A percentile compares a stretch with the other conserved stretches of the same genome.
Evolutionary conservation across 2,797 vertebrate species (phyloP).

Genomic region (Pipistrellus kuhlii): DNA sequence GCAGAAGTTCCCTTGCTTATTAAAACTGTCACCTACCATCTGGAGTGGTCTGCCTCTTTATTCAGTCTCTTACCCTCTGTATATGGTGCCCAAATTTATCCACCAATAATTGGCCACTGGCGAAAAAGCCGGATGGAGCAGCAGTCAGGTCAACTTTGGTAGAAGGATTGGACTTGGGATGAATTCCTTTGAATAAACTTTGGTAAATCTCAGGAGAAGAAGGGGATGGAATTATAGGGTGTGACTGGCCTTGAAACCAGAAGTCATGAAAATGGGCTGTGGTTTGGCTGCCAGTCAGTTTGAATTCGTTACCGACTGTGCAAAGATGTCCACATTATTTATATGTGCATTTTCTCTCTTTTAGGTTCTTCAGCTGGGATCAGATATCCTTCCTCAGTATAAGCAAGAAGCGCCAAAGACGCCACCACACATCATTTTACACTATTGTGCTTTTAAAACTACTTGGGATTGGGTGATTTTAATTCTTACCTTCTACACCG

Average conservation of each 20-base stretch:
- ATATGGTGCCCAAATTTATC: not conserved
- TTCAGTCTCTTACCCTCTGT: not conserved
- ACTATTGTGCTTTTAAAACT: conserved; percentile 99
- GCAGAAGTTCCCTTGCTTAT: not conserved
- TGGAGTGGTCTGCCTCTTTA: not conserved
- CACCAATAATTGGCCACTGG: not conserved
- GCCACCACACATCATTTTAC: conserved; percentile 97
- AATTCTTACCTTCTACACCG: conserved; percentile 98
- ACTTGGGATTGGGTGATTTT: conserved; percentile 99
- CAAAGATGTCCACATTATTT: conserved; percentile 2
- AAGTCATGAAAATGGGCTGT: not conserved
- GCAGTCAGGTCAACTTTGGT: not conserved
- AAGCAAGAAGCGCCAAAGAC: conserved; percentile 99
- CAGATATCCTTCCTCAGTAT: conserved; percentile 98
- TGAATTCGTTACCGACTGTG: not conserved
- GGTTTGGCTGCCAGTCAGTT: not conserved
- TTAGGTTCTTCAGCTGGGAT: conserved; percentile 96
- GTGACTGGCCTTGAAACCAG: not conserved
- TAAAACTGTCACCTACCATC: not conserved
- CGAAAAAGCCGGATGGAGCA: not conserved
- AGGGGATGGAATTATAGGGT: not conserved
- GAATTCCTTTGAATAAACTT: not conserved
- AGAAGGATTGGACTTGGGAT: not conserved
- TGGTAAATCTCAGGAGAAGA: not conserved
- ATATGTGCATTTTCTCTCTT: conserved; percentile 63